Evolutionary conservation across 1,140 invertebrate genomes (phyloP).

Genomic region (Diorhabda sublineata): DNA sequence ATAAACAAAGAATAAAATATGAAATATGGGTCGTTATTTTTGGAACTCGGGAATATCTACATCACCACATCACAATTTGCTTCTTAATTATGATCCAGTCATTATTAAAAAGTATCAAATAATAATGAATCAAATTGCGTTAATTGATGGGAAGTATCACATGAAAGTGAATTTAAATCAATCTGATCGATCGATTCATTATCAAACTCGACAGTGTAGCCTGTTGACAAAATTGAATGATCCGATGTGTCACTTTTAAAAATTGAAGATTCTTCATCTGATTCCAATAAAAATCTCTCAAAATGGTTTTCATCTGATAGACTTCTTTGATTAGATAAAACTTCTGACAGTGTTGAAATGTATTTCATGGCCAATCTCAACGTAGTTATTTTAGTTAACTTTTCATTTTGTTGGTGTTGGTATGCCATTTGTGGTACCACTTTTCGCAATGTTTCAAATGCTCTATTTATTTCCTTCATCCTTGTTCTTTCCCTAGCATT

Average conservation of each 20-base stretch:
- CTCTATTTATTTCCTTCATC: conserved; percentile 85
- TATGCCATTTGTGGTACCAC: conserved; percentile 63
- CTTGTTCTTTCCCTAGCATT: conserved; percentile 80
- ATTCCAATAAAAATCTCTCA: conserved; percentile 51
- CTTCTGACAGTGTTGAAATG: conserved; percentile 62
- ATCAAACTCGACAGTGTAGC: conserved; percentile 26
- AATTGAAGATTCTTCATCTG: conserved; percentile 50
- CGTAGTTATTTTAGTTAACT: conserved; percentile 85
- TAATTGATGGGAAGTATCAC: neutral
- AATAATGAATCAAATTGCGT: neutral
- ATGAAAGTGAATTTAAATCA: neutral
- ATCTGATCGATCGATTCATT: neutral
- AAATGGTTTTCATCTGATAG: conserved; percentile 41
- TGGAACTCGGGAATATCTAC: too few species aligned
- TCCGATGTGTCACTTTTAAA: conserved; percentile 39
- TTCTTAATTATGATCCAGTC: too few species aligned
- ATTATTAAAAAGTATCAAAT: too few species aligned
- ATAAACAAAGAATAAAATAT: too few species aligned
- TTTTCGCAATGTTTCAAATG: conserved; percentile 73
- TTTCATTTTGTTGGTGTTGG: conserved; percentile 57
- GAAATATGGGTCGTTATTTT: too few species aligned
- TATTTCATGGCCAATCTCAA: conserved; percentile 84
- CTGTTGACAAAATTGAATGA: conserved; percentile 42
- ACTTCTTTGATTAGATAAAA: neutral
- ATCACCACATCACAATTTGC: too few species aligned